phyloP scores from a whole-genome alignment of 1,140 invertebrate species.

The Eueides isabella region DNA sequence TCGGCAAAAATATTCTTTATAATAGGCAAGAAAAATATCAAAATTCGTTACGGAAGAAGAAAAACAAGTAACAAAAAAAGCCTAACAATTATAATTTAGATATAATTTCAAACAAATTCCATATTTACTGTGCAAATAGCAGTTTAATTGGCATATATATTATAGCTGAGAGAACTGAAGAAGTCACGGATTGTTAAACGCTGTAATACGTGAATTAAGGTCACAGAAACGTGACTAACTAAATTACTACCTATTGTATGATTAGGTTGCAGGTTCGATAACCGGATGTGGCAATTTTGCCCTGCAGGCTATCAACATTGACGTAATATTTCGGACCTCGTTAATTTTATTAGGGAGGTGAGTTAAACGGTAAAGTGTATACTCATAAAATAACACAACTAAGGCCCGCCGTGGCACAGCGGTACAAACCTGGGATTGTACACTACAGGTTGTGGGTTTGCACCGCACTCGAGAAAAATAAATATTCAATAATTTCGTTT shows the following conservation, averaged over 20 bases:
- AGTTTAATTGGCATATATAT: conserved; percentile 2
- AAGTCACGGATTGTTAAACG: conserved; percentile 5
- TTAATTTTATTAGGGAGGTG: no score
- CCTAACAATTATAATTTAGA: background rate
- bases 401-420: no score
- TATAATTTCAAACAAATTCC: background rate
- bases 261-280: background rate
- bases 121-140: background rate
- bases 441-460: no score
- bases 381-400: no score
- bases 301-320: no score
- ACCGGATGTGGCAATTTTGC: no score
- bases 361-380: no score
- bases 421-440: no score
- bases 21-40: background rate
- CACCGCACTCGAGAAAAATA: no score
- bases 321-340: no score
- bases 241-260: background rate
- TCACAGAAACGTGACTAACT: background rate
- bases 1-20: no score
- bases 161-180: background rate
- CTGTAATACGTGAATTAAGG: conserved; percentile 2
- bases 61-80: background rate
- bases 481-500: no score
- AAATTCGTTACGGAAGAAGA: background rate